phyloP scores from a whole-genome alignment of 2,797 vertebrate genomes.

The Cossypha dichroa region DNA sequence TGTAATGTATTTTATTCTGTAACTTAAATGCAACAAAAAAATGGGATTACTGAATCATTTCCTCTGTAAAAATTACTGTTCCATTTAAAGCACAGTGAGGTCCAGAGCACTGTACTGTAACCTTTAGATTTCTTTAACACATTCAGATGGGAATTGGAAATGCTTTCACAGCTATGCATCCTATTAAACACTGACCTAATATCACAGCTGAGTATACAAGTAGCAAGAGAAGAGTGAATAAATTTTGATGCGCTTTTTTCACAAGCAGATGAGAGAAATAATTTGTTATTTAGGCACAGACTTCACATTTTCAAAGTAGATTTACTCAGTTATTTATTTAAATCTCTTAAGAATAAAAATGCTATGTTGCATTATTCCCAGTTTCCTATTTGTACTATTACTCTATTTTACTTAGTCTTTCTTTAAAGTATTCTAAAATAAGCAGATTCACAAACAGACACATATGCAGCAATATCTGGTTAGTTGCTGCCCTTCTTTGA shows the following conservation, averaged over 20 bases:
- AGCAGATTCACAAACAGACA: not conserved
- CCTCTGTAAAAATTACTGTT: not conserved
- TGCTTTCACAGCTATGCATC: not conserved
- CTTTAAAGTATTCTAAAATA: not conserved
- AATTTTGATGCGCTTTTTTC: not conserved
- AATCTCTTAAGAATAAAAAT: not conserved
- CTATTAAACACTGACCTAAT: not conserved
- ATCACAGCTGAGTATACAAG: not conserved
- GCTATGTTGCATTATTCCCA: not conserved
- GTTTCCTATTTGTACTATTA: not conserved
- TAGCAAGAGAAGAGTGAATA: not conserved
- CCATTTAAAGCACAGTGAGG: not conserved
- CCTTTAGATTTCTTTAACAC: not conserved
- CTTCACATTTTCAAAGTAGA: not conserved
- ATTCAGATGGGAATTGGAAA: conserved; percentile 5
- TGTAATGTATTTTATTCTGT: not conserved
- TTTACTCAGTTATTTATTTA: not conserved
- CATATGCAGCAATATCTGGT: not conserved
- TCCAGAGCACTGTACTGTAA: not conserved
- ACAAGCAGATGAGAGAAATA: not conserved
- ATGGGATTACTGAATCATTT: not conserved
- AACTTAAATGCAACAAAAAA: not conserved
- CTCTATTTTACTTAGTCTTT: not conserved
- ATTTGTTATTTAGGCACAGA: not conserved
- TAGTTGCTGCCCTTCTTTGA: conserved; percentile 4